phyloP scores from a whole-genome alignment of 2,113 vertebrate species.

The Oxyruncus cristatus region DNA sequence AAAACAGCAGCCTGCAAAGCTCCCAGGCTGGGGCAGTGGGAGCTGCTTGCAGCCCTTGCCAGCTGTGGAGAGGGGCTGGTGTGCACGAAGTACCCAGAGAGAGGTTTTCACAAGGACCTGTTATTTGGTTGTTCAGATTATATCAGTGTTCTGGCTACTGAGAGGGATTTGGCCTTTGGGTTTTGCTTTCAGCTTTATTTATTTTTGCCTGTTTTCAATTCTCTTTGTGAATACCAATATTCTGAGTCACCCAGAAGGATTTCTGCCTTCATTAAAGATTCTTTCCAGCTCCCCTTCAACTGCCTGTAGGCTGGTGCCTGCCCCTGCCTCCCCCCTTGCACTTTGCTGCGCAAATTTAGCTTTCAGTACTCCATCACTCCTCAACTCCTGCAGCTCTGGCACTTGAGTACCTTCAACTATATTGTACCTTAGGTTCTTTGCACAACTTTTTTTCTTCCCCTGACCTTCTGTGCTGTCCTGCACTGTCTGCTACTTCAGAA shows the following conservation, averaged over 20 bases:
- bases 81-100: not conserved
- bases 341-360: constrained; percentile 4
- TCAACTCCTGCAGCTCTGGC: not conserved
- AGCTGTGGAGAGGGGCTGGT: not conserved
- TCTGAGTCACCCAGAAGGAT: constrained; percentile 40
- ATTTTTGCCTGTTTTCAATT: constrained; percentile 58
- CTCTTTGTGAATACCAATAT: constrained; percentile 51
- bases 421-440: not conserved
- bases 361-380: not conserved
- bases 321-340: constrained; percentile 53
- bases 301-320: constrained; percentile 44
- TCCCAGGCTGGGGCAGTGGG: not conserved
- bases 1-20: not conserved
- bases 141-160: constrained; percentile 49
- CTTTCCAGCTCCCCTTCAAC: constrained; percentile 22
- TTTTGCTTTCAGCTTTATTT: constrained; percentile 58
- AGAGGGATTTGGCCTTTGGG: constrained; percentile 44
- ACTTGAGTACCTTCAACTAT: not conserved
- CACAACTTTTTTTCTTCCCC: not conserved
- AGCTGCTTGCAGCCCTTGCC: not conserved
- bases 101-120: constrained; percentile 48
- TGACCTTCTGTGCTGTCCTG: not conserved
- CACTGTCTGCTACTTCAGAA: not conserved
- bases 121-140: constrained; percentile 47
- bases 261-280: constrained; percentile 55